These are phyloP conservation scores for Conus ventricosus DNA, from an alignment of 1,140 invertebrate species.

Conservation along the genomic window DNA sequence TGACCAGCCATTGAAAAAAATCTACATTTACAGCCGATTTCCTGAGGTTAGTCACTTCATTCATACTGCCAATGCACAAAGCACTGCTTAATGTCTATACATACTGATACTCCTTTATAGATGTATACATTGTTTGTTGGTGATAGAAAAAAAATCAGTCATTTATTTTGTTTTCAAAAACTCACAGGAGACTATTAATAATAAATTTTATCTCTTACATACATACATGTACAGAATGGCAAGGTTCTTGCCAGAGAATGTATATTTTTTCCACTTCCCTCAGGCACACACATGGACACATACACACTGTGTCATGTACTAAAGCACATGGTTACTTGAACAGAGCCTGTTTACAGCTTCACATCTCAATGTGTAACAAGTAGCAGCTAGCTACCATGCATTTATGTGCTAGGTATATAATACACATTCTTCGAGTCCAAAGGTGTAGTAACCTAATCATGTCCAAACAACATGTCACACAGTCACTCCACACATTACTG, in stretches of 20 bases:
- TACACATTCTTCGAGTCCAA: not conserved
- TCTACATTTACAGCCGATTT: not conserved
- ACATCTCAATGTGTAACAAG: not conserved
- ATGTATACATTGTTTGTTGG: not conserved
- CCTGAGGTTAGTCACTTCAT: slow-evolving; percentile 3
- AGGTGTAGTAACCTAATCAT: not conserved
- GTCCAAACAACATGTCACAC: not conserved
- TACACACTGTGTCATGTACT: not conserved
- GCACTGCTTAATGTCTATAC: not conserved
- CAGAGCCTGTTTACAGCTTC: not conserved
- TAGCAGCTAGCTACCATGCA: not conserved
- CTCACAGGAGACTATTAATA: not conserved
- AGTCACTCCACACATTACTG: not conserved
- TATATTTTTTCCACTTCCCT: not conserved
- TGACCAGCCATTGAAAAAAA: not conserved
- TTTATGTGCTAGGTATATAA: not conserved
- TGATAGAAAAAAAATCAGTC: not conserved
- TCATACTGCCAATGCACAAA: not conserved
- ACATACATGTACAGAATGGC: not conserved
- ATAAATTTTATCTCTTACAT: not conserved
- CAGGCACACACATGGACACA: not conserved
- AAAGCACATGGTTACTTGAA: not conserved
- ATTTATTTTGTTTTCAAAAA: not conserved
- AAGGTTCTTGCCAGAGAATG: not conserved
- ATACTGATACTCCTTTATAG: not conserved